Base-by-base conservation (phyloP, 2,888 invertebrate genomes). In the Pammene aurita region DNA sequence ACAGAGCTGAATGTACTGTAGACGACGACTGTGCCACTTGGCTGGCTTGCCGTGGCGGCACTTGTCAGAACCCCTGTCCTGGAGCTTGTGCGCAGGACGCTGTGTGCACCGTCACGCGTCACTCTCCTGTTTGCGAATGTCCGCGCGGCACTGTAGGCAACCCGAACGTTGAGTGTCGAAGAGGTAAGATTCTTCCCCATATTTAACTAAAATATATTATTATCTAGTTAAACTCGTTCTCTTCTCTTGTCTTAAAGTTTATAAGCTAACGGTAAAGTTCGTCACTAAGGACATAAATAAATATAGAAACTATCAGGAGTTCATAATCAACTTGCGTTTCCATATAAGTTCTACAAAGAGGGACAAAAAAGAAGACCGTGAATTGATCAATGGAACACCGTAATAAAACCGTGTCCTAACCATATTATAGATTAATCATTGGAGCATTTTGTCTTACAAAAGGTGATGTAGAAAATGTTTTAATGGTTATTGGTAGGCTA, bases 1-100 rank as follows among this genome's bases (percentile, higher is more conserved):
- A 94, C 64, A 93, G 95, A 77, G 96, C 96, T 2, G 96, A 97
- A 87, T 98, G 97, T 82, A 93, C 94, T 5, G 84, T 81, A 2
- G 96, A 98, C 80, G 93, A 94, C 6, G 97, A 97, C 74, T 98
- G 98, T 78, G 94, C 96, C 0, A 94, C 95, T 72, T 95, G 96
- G 87, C 89, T 97, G 75, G 96, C 97, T 9, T 98, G 98, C 80
- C 93, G 94, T 72, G 95, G 95, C 75, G 96, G 96, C 78, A 94
- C 94, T 70, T 98, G 98, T 80, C 94, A 95, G 78, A 95, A 96
- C 89, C 97, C 97, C 7, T 98, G 98, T 85, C 94, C 95, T 66
- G 97, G 97, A 80, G 94, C 95, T 65, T 98, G 97, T 82, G 96
- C 96, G n/a, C 88, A 93, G 7, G 94, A 93, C 10, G 96, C 97